Percentiles rank a stretch among this genome's conserved stretches.
Conservation (phyloP, 2,797 vertebrate species). For the Malurus leucopterus region DNA sequence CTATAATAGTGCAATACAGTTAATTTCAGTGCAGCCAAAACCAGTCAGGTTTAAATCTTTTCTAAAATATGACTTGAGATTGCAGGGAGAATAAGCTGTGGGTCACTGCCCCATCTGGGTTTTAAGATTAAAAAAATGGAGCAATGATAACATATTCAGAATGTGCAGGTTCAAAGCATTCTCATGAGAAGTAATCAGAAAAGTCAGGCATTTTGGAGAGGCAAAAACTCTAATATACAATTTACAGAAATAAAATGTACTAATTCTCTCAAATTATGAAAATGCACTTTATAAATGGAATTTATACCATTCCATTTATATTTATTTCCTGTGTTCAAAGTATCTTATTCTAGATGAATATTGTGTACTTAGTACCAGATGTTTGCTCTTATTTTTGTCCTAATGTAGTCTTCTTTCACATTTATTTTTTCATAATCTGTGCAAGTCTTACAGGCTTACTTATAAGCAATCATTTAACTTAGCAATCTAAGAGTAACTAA, state of each 20-base stretch:
- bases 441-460: not conserved
- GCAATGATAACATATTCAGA: not conserved
- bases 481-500: not conserved
- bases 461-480: not conserved
- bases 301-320: not conserved
- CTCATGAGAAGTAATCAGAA: not conserved
- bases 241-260: not conserved
- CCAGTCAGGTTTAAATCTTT: not conserved
- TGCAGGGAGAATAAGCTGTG: not conserved
- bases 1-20: not conserved
- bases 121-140: not conserved
- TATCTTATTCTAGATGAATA: not conserved
- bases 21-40: not conserved
- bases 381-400: not conserved
- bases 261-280: not conserved
- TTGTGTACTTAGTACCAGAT: not conserved
- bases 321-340: constrained; percentile 21
- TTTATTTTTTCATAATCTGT: not conserved
- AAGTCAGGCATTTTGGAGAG: constrained; percentile 9
- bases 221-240: not conserved
- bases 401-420: not conserved
- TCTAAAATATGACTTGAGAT: not conserved
- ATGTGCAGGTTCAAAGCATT: not conserved
- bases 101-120: not conserved
- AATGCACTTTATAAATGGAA: constrained; percentile 15